Evolutionary conservation across 2,888 invertebrate species (phyloP).

Genomic region (Gymnoscelis rufifasciata): DNA sequence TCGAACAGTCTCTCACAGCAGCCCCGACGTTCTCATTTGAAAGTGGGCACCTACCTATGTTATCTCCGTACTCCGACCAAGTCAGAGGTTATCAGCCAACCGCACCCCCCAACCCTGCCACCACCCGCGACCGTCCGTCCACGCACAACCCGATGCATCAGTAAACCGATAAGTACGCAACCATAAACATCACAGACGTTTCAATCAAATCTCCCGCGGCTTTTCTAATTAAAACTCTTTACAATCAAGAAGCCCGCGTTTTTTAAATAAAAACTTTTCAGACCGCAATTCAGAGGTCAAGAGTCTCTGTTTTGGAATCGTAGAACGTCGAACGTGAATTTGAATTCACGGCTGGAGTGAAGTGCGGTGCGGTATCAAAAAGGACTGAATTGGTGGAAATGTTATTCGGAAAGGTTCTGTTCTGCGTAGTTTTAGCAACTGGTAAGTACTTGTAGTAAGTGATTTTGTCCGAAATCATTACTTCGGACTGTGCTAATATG

Average conservation of each 20-base stretch:
- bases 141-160: constrained; percentile 57
- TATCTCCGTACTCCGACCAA: constrained; percentile 64
- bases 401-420: constrained; percentile 61
- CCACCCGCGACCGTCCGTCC: constrained; percentile 41
- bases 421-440: constrained; percentile 61
- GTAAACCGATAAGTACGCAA: constrained; percentile 56
- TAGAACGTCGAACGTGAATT: background rate
- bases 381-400: constrained; percentile 66
- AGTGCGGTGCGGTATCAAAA: constrained; percentile 28
- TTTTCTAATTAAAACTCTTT: constrained; percentile 21
- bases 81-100: constrained; percentile 63
- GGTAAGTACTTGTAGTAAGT: constrained; percentile 49
- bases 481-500: no score
- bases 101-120: constrained; percentile 40
- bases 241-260: constrained; percentile 16
- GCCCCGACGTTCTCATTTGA: constrained; percentile 56
- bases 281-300: constrained; percentile 4
- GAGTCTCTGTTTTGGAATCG: background rate
- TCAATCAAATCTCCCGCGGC: constrained; percentile 20
- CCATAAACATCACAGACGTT: constrained; percentile 47
- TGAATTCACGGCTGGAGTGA: constrained; percentile 16
- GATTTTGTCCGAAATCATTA: background rate
- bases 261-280: constrained; percentile 20
- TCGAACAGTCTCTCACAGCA: no score
- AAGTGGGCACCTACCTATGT: constrained; percentile 46